Conservation (phyloP, 2,888 invertebrate species). For the Euproctis similis region DNA sequence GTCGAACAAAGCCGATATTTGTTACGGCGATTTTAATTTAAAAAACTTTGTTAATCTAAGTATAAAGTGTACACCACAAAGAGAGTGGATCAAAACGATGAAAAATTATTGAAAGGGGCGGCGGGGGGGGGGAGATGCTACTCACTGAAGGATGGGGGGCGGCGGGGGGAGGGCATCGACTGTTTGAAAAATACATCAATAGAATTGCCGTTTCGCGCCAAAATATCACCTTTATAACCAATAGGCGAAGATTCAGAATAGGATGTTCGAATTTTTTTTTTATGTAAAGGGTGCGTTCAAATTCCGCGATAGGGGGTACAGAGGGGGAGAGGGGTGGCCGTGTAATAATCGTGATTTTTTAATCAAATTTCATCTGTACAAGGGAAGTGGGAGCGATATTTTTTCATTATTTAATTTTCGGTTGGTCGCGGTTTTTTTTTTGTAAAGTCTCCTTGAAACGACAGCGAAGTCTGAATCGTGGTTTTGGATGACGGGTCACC, state of each 20-base stretch:
- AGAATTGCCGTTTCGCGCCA: constrained; percentile 23
- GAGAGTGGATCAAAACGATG: constrained; percentile 71
- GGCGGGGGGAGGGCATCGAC: constrained; percentile 56
- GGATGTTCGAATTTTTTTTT: constrained; percentile 5
- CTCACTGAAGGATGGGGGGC: constrained; percentile 39
- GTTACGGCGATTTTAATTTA: constrained; percentile 67
- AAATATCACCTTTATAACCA: constrained; percentile 11
- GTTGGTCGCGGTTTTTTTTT: constrained; percentile 57
- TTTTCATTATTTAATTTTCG: constrained; percentile 76
- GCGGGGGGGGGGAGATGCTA: too few relatives aligned
- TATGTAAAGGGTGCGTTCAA: constrained; percentile 29
- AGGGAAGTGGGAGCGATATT: constrained; percentile 73
- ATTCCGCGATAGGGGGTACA: constrained; percentile 50
- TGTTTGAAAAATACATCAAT: constrained; percentile 50
- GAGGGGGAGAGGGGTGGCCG: constrained; percentile 59
- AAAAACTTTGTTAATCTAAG: constrained; percentile 74
- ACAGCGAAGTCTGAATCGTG: constrained; percentile 60
- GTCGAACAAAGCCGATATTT: constrained; percentile 47
- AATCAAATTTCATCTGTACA: constrained; percentile 76
- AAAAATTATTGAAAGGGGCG: constrained; percentile 76
- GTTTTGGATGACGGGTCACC: constrained; percentile 42
- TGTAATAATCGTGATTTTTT: constrained; percentile 77
- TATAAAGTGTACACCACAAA: constrained; percentile 67
- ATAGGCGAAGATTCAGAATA: constrained; percentile 20
- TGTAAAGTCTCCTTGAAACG: constrained; percentile 60